Evolutionary conservation across 2,113 vertebrate species (phyloP).

Genomic region (Coptodon bakossiorum): DNA sequence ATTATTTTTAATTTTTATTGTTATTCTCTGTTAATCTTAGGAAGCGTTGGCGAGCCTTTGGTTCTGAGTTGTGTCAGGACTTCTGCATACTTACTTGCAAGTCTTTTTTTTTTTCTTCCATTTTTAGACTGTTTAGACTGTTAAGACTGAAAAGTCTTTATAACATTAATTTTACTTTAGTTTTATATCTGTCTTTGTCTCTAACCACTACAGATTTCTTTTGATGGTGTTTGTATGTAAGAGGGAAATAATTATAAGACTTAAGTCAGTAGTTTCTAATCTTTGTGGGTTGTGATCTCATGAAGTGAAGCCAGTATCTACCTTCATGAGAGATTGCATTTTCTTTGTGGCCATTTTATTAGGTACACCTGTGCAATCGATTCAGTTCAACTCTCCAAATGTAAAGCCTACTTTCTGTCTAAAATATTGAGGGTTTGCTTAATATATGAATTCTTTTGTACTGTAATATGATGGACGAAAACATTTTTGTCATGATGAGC

Average conservation of each 20-base stretch:
- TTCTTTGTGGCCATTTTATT: not conserved
- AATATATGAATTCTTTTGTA: not conserved
- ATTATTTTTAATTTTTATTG: not conserved
- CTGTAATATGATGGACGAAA: not conserved
- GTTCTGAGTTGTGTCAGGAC: not conserved
- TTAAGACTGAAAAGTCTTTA: not conserved
- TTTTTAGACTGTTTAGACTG: not conserved
- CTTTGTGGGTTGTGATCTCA: not conserved
- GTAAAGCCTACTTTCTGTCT: not conserved
- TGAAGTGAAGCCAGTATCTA: not conserved
- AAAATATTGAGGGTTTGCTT: not conserved
- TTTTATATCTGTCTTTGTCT: not conserved
- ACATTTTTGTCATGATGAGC: not conserved
- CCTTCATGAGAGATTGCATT: not conserved
- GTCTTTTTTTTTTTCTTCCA: rapidly evolving
- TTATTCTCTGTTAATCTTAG: not conserved
- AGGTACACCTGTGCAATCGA: not conserved
- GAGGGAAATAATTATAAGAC: not conserved
- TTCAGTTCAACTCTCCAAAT: not conserved
- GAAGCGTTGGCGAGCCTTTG: rapidly evolving
- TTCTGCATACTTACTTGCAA: not conserved
- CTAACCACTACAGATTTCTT: not conserved
- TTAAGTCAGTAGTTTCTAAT: not conserved
- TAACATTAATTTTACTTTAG: not conserved
- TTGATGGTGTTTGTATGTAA: not conserved